Evolutionary conservation across 2,888 invertebrate genomes (phyloP).

Genomic region (Linnaemya tessellans): DNA sequence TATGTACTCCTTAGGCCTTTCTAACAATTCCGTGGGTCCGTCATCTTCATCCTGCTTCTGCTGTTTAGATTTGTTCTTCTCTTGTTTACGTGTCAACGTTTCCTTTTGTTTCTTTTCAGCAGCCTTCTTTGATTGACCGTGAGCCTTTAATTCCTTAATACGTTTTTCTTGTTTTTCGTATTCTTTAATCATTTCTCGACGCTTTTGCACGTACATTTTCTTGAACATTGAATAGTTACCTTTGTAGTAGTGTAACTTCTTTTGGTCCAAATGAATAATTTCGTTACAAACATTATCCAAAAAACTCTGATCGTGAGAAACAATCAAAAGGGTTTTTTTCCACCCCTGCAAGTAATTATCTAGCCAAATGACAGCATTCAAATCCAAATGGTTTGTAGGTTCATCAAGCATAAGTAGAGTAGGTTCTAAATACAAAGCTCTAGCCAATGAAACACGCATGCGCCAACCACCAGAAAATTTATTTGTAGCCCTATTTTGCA

Average conservation of each 20-base stretch:
- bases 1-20: conserved; percentile 96
- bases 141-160: conserved; percentile 96
- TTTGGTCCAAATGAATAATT: conserved; percentile 97
- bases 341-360: conserved; percentile 99
- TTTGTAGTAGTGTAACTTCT: conserved; percentile 97
- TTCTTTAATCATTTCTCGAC: conserved; percentile 97
- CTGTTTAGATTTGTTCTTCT: conserved; percentile 93
- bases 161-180: conserved; percentile 99
- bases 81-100: conserved; percentile 94
- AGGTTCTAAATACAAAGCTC: conserved; percentile 98
- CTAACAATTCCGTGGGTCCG: conserved; percentile 92
- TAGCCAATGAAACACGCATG: conserved; percentile 98
- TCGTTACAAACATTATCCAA: conserved; percentile 99
- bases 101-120: conserved; percentile 98
- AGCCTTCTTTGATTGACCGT: conserved; percentile 97
- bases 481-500: conserved; percentile 95
- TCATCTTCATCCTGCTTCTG: conserved; percentile 91
- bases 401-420: conserved; percentile 98
- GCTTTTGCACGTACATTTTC: conserved; percentile 98
- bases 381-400: conserved; percentile 99
- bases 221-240: conserved; percentile 99
- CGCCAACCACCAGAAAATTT: conserved; percentile 98
- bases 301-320: conserved; percentile 99
- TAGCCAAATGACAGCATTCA: conserved; percentile 99
- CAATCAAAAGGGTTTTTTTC: conserved; percentile 99